These are phyloP conservation scores for Drosophila tani DNA, from an alignment of 1,140 invertebrate species.

Conservation along the genomic window DNA sequence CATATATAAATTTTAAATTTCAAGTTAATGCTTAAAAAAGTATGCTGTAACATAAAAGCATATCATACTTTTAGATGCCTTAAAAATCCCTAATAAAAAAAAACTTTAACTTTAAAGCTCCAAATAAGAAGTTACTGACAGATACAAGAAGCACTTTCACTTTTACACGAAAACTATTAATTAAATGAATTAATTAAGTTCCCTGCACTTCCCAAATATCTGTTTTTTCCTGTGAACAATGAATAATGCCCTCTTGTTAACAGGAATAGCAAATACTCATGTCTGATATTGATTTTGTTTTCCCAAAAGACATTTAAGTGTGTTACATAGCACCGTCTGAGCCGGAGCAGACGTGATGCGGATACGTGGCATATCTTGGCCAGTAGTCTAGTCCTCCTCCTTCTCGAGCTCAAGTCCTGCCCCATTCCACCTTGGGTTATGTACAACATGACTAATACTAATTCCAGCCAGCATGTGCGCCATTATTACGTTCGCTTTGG, in stretches of 20 bases:
- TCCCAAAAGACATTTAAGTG: slow-evolving; percentile 21
- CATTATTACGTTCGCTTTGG: slow-evolving; percentile 46
- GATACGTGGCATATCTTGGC: slow-evolving; percentile 55
- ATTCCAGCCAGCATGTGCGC: slow-evolving; percentile 54
- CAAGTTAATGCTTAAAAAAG: no score
- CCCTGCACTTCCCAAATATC: background rate
- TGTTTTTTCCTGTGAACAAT: background rate
- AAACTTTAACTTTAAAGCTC: no score
- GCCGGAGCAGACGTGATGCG: slow-evolving; percentile 41
- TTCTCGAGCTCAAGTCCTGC: background rate
- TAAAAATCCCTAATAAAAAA: no score
- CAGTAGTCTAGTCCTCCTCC: slow-evolving; percentile 24
- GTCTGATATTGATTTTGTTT: slow-evolving; percentile 68
- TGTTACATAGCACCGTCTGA: slow-evolving; percentile 31
- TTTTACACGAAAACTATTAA: background rate
- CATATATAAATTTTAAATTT: no score
- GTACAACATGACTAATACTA: slow-evolving; percentile 68
- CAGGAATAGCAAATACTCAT: slow-evolving; percentile 44
- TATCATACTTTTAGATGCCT: background rate
- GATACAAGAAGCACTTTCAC: no score
- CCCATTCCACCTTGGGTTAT: slow-evolving; percentile 35
- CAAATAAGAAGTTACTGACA: no score
- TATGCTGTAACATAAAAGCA: background rate
- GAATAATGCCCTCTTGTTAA: slow-evolving; percentile 10
- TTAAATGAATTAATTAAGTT: background rate